Evolutionary conservation across 2,888 invertebrate genomes (phyloP), one percentile per base, ranked within the genome.

Genomic region (Lycia hirtaria): DNA sequence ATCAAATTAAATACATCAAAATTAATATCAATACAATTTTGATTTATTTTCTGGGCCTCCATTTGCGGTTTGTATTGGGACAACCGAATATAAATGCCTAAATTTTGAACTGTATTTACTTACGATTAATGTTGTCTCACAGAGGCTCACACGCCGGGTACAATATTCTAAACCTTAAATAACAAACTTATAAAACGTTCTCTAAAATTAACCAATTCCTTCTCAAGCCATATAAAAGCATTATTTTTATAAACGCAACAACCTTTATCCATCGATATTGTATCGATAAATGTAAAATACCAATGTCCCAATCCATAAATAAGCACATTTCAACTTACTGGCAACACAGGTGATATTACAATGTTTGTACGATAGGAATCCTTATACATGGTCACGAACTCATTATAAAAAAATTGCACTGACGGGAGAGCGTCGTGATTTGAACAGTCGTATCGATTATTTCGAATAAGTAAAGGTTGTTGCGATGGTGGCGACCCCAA

Each of bases 191-290:
- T 15, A 58, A 60, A 55, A 56, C 53, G 14, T 14, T 52, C 22
- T 30, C 44, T 33, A 47, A 56, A 56, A 53, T 47, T 60, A 45
- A 56, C 57, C 52, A 63, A 63, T 57, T 60, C 50, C 50, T 44
- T 64, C 41, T 53, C 53, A 67, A 70, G 68, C 72, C 64, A 68
- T 69, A 71, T 71, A 71, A 70, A 71, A 70, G 69, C 70, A 65
- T 45, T 69, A 65, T 45, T 56, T 48, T 19, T 60, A 50, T 35
- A 38, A 54, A 60, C 20, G n/a, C 48, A 50, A 47, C 59, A 59
- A 55, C 14, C 20, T 58, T 50, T 26, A 47, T 40, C 40, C 45
- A 53, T 55, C 59, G 55, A 38, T 35, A 47, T 15, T 48, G 2
- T 33, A 61, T 61, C 59, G 44, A 51, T 56, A n/a, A n/a, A n/a